phyloP scores from a whole-genome alignment of 2,888 invertebrate species.

The Ptycholaimellus sp. region DNA sequence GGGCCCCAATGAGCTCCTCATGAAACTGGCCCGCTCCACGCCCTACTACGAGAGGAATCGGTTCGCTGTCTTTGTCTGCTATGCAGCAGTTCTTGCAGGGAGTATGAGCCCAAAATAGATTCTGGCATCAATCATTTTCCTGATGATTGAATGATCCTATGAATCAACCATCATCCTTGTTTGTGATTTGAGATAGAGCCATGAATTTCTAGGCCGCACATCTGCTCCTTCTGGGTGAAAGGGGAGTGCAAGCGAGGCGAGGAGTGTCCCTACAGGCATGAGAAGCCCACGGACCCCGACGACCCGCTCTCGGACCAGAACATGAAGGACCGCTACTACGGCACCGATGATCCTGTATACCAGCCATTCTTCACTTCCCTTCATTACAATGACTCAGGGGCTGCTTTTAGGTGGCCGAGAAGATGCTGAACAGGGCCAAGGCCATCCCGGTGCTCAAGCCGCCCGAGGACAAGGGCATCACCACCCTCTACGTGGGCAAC shows the following conservation, averaged over 20 bases:
- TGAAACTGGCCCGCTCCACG: slow-evolving; percentile 64
- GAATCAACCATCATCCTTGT: too few relatives aligned
- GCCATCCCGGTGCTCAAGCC: slow-evolving; percentile 80
- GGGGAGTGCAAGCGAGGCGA: slow-evolving; percentile 84
- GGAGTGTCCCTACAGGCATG: slow-evolving; percentile 78
- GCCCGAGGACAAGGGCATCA: slow-evolving; percentile 82
- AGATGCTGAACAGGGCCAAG: slow-evolving; percentile 60
- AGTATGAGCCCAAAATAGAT: too few relatives aligned
- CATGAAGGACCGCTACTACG: slow-evolving; percentile 74
- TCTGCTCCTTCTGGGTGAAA: slow-evolving; percentile 95
- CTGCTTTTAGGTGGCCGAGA: slow-evolving; percentile 81
- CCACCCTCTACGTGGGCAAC: slow-evolving; percentile 90
- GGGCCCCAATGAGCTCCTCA: slow-evolving; percentile 47
- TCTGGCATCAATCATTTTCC: too few relatives aligned
- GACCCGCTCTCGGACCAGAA: slow-evolving; percentile 86
- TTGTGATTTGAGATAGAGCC: too few relatives aligned
- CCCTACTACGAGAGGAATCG: slow-evolving; percentile 83
- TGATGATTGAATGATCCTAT: too few relatives aligned
- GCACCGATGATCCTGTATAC: slow-evolving; percentile 78
- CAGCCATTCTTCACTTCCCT: too few relatives aligned
- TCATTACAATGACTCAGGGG: too few relatives aligned
- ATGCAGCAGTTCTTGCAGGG: too few relatives aligned
- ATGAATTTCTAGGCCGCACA: too few relatives aligned
- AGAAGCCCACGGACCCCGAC: slow-evolving; percentile 85
- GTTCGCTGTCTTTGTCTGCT: too few relatives aligned